Evolutionary conservation across 2,113 vertebrate genomes (phyloP).

Genomic region (Rhipidura dahli): DNA sequence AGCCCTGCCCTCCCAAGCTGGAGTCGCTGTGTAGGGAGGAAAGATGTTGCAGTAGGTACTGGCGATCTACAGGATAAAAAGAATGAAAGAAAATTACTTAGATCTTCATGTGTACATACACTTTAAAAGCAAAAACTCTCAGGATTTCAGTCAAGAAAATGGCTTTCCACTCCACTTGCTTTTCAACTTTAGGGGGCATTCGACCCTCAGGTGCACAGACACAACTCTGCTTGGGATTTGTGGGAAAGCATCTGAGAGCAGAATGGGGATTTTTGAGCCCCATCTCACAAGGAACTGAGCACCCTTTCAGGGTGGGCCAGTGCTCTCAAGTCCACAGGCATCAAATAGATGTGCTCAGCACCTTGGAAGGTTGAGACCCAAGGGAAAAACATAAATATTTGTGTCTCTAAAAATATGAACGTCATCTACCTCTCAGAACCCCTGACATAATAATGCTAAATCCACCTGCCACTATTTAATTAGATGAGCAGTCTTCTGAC

Average conservation of each 20-base stretch:
- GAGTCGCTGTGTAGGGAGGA: constrained; percentile 89
- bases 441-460: constrained; percentile 27
- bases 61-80: constrained; percentile 88
- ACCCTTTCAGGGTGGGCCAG: background rate
- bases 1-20: constrained; percentile 87
- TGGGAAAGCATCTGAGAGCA: constrained; percentile 46
- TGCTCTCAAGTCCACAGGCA: background rate
- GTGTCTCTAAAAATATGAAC: constrained; percentile 12
- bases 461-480: constrained; percentile 48
- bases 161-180: constrained; percentile 69
- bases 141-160: constrained; percentile 70
- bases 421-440: constrained; percentile 44
- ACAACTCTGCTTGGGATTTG: constrained; percentile 58
- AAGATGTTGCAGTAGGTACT: constrained; percentile 89
- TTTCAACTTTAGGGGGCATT: constrained; percentile 36
- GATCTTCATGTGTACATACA: constrained; percentile 81
- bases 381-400: background rate
- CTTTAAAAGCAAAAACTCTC: constrained; percentile 79
- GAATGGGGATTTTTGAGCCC: constrained; percentile 22
- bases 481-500: background rate
- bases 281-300: constrained; percentile 17
- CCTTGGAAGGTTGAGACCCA: constrained; percentile 30
- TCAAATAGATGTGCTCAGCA: constrained; percentile 18
- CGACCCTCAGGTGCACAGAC: constrained; percentile 28
- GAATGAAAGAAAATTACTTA: constrained; percentile 87